Evolutionary conservation across 2,113 vertebrate species (phyloP).

Genomic region (Dasypus novemcinctus): DNA sequence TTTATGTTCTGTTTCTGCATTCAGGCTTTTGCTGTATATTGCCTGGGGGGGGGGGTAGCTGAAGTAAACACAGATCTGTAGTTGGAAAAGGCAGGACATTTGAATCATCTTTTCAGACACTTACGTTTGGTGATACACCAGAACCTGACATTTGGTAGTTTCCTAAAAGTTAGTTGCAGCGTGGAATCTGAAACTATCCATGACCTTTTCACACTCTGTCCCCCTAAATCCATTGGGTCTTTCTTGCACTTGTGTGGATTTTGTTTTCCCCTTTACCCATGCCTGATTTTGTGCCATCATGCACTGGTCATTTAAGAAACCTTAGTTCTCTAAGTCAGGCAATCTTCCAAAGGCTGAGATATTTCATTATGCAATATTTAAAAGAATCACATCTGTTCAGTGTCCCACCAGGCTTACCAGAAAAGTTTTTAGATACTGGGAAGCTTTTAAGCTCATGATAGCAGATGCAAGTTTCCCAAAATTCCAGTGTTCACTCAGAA

Average conservation of each 20-base stretch:
- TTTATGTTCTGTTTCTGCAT: neutral
- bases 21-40: too few species aligned
- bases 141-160: neutral
- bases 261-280: too few species aligned
- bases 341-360: neutral
- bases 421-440: neutral
- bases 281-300: neutral
- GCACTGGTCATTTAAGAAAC: neutral
- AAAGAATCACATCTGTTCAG: too few species aligned
- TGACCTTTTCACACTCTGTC: too few species aligned
- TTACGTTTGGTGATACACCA: neutral
- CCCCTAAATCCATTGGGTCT: too few species aligned
- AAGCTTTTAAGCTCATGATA: neutral
- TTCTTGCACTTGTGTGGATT: too few species aligned
- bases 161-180: neutral
- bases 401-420: neutral
- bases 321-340: neutral
- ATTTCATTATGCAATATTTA: neutral
- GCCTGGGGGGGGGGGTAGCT: neutral
- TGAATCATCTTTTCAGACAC: neutral
- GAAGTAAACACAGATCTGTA: neutral
- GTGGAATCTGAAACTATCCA: neutral
- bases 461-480: neutral
- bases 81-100: neutral
- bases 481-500: neutral